Conservation (phyloP, 2,888 invertebrate genomes). For the Drosophila neotestacea region DNA sequence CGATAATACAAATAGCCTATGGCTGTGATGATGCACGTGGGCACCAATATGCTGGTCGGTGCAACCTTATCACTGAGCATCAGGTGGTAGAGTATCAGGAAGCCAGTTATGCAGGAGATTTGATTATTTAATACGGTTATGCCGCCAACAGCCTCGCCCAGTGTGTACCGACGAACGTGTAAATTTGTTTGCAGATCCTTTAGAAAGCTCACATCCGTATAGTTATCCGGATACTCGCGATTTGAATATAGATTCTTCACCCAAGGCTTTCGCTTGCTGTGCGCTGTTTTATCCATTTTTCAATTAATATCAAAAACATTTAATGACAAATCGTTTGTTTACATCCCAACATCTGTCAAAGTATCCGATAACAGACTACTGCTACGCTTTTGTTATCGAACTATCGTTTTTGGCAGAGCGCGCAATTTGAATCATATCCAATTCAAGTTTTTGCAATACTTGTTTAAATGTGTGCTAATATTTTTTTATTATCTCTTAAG, state of each 20-base stretch:
- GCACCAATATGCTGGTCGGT: slow-evolving; percentile 88
- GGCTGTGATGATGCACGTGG: slow-evolving; percentile 87
- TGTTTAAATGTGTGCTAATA: slow-evolving; percentile 43
- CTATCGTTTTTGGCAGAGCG: background rate
- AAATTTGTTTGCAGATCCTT: slow-evolving; percentile 94
- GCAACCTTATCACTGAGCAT: slow-evolving; percentile 89
- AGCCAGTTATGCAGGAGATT: slow-evolving; percentile 91
- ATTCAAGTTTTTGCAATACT: background rate
- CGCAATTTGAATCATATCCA: background rate
- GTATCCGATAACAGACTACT: slow-evolving; percentile 25
- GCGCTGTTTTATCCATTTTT: slow-evolving; percentile 50
- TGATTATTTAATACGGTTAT: slow-evolving; percentile 93
- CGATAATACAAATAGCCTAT: slow-evolving; percentile 88
- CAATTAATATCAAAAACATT: slow-evolving; percentile 26
- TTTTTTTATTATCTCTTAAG: slow-evolving; percentile 52
- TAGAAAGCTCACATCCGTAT: slow-evolving; percentile 94
- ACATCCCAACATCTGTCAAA: slow-evolving; percentile 40
- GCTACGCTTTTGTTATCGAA: background rate
- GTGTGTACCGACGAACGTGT: slow-evolving; percentile 88
- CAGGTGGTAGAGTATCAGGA: slow-evolving; percentile 90
- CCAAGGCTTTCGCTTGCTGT: slow-evolving; percentile 87
- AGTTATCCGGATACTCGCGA: slow-evolving; percentile 95
- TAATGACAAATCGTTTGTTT: slow-evolving; percentile 45
- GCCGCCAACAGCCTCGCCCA: slow-evolving; percentile 89
- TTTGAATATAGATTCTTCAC: slow-evolving; percentile 95